Conservation (phyloP, 1,140 invertebrate species). For the Ceratitis capitata region DNA sequence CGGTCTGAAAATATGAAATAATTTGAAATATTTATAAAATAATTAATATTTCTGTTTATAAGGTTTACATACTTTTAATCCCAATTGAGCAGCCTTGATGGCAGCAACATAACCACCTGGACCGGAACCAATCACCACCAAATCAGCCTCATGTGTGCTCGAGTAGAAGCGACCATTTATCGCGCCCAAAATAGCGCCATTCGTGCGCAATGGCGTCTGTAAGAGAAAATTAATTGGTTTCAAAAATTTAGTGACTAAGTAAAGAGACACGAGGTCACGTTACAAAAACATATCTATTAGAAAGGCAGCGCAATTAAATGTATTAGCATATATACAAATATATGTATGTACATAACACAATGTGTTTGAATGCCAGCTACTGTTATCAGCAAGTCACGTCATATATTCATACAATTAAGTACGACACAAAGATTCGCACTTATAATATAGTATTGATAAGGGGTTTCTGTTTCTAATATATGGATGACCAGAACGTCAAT, state of each 20-base stretch:
- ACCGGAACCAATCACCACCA: slow-evolving; percentile 98
- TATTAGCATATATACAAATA: neutral
- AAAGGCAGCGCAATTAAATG: neutral
- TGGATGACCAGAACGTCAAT: too few species aligned
- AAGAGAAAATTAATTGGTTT: neutral
- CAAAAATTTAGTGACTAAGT: too few species aligned
- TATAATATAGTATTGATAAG: too few species aligned
- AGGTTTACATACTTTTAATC: slow-evolving; percentile 82
- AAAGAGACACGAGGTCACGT: neutral
- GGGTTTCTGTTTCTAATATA: too few species aligned
- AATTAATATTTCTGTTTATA: too few species aligned
- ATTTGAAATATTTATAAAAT: slow-evolving; percentile 43
- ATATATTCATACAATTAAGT: neutral
- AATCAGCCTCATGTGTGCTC: slow-evolving; percentile 82
- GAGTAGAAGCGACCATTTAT: slow-evolving; percentile 72
- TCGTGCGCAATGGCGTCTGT: slow-evolving; percentile 57
- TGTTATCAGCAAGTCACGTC: neutral
- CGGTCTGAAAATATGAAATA: slow-evolving; percentile 73
- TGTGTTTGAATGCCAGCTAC: neutral
- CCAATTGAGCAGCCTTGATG: slow-evolving; percentile 98
- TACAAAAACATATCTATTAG: neutral
- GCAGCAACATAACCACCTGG: slow-evolving; percentile 99
- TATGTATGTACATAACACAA: neutral
- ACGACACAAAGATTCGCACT: too few species aligned
- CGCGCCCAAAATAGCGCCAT: slow-evolving; percentile 63